Base-by-base conservation (phyloP, 2,888 invertebrate genomes). In the Drosophila demipolita region DNA sequence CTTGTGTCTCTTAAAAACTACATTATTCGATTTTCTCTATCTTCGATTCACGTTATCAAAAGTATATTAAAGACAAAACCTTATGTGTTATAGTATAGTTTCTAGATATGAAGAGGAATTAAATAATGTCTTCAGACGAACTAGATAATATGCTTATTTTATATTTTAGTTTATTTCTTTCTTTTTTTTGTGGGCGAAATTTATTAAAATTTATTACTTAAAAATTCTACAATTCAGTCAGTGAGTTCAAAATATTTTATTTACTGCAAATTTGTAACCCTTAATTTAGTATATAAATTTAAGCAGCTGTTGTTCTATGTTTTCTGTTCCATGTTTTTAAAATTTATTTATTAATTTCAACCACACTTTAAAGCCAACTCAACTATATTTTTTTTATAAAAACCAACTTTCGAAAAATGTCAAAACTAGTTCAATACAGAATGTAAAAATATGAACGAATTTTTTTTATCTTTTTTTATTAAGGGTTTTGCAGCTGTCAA, bases 161-260 rank as follows among this genome's bases (percentile, higher is more conserved):
- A 1, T 17, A 0, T 3, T 0, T 38, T 1, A 9, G 8, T 17
- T 0, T 38, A 2, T 17, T 9, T n/a, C n/a, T n/a, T n/a, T n/a
- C n/a, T 38, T 3, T 17, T 7, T 3, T 38, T 7, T 29, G 29
- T 29, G 29, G 29, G 29, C 5, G 6, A 29, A 3, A 17, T 17
- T 7, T 17, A 38, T 8, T 3, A 38, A 17, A n/a, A n/a, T n/a
- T n/a, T n/a, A n/a, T n/a, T n/a, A n/a, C n/a, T n/a, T n/a, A 2
- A 7, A 36, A 6, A 15, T 36, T 5, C 6, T 15, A 15, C 29
- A 0, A 0, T 29, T 15, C 36, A 36, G 0, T 15, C 35, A 15
- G 12, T 12, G 0, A 36, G 5, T 17, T 17, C 0, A 2, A 17
- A 17, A 8, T 38, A 38, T 17, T 38, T 38, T 36, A 36, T 36